These are phyloP conservation scores for Biston betularia DNA, from an alignment of 2,888 invertebrate genomes.

Conservation along the genomic window DNA sequence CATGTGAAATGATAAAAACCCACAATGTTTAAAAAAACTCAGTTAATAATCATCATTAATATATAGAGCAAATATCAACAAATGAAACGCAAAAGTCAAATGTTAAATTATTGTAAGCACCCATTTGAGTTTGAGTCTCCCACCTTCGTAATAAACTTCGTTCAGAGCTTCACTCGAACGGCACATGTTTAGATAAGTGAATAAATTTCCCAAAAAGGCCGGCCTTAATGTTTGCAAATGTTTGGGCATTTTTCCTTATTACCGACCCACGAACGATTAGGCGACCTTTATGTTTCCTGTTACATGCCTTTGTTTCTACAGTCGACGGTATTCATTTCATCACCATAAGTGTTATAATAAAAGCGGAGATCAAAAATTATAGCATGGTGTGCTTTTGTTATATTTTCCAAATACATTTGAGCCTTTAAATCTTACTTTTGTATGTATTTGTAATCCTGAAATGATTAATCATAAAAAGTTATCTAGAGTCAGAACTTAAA, in stretches of 20 bases:
- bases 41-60: background rate
- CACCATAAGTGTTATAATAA: conserved; percentile 37
- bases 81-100: conserved; percentile 12
- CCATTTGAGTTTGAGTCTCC: conserved; percentile 25
- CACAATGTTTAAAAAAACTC: no score
- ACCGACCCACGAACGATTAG: conserved; percentile 46
- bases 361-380: conserved; percentile 29
- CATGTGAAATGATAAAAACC: no score
- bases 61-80: conserved; percentile 1
- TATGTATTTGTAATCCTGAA: background rate
- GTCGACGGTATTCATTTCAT: conserved; percentile 37
- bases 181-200: conserved; percentile 39
- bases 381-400: conserved; percentile 21
- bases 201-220: conserved; percentile 42
- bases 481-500: conserved; percentile 10
- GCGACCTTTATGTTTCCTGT: conserved; percentile 45
- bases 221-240: conserved; percentile 39
- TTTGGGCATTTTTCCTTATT: conserved; percentile 45
- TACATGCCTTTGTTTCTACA: conserved; percentile 39
- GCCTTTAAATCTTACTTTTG: conserved; percentile 9
- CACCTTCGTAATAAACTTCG: conserved; percentile 28
- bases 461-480: conserved; percentile 11
- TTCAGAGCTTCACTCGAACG: conserved; percentile 25
- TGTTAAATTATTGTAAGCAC: conserved; percentile 16
- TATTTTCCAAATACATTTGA: conserved; percentile 11